Evolutionary conservation across 2,888 invertebrate species (phyloP).

Genomic region (Uloborus plumipes): DNA sequence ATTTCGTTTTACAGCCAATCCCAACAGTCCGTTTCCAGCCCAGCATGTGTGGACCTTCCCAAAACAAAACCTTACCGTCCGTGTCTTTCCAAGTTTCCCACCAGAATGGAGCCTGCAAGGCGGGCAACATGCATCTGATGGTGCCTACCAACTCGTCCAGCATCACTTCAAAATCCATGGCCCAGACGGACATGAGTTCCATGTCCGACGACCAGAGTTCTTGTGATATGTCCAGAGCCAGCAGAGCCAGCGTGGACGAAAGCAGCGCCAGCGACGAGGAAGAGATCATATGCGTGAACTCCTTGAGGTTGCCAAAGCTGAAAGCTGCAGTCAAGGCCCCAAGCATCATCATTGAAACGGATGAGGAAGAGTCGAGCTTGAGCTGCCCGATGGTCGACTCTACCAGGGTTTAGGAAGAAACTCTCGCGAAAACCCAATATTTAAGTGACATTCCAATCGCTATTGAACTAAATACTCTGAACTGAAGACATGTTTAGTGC

Average conservation of each 20-base stretch:
- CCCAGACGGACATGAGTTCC: slow-evolving; percentile 34
- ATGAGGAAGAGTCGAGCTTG: too few relatives aligned
- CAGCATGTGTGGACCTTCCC: slow-evolving; percentile 15
- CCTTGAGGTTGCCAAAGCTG: too few relatives aligned
- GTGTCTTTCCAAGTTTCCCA: slow-evolving; percentile 40
- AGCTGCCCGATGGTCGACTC: too few relatives aligned
- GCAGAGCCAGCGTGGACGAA: slow-evolving; percentile 11
- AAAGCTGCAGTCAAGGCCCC: too few relatives aligned
- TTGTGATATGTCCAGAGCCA: background rate
- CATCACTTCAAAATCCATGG: slow-evolving; percentile 4
- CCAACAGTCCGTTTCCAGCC: slow-evolving; percentile 55
- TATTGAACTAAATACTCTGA: too few relatives aligned
- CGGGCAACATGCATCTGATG: slow-evolving; percentile 6
- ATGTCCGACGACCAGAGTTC: slow-evolving; percentile 36
- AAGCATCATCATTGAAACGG: too few relatives aligned
- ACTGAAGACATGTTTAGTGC: too few relatives aligned
- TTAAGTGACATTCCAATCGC: too few relatives aligned
- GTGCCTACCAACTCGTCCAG: slow-evolving; percentile 38
- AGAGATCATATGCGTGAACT: too few relatives aligned
- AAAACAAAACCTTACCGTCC: slow-evolving; percentile 14
- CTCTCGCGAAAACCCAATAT: too few relatives aligned
- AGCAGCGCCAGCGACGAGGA: too few relatives aligned
- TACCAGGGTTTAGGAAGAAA: too few relatives aligned
- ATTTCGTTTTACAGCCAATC: slow-evolving; percentile 37
- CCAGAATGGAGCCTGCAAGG: slow-evolving; percentile 18